These are phyloP conservation scores for Ryuthela nishihirai DNA, from an alignment of 2,888 invertebrate genomes.

Conservation along the genomic window DNA sequence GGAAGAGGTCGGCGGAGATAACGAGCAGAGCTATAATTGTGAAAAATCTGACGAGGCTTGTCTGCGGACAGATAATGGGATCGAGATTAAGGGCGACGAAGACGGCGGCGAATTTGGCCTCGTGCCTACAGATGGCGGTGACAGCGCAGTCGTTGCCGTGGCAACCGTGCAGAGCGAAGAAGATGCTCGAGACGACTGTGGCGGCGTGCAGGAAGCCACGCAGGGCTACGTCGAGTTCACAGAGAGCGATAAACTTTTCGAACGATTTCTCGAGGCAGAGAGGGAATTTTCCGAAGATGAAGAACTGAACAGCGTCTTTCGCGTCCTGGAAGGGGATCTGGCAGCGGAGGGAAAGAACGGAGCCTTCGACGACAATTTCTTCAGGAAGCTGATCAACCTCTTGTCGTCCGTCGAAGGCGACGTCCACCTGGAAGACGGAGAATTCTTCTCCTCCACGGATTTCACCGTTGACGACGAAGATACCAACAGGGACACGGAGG, in stretches of 20 bases:
- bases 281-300: slow-evolving; percentile 31
- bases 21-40: too few species aligned
- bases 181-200: neutral
- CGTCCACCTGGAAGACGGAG: slow-evolving; percentile 1
- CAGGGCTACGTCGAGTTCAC: too few species aligned
- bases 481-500: neutral
- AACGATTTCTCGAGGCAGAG: slow-evolving; percentile 31
- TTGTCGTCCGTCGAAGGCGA: slow-evolving; percentile 16
- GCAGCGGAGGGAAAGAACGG: slow-evolving; percentile 10
- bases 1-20: too few species aligned
- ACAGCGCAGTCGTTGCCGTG: too few species aligned
- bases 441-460: slow-evolving; percentile 16
- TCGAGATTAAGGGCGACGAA: too few species aligned
- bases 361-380: slow-evolving; percentile 13
- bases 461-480: neutral
- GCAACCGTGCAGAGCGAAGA: neutral
- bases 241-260: slow-evolving; percentile 30
- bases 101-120: too few species aligned
- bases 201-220: too few species aligned
- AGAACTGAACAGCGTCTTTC: slow-evolving; percentile 30
- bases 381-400: slow-evolving; percentile 16
- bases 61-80: too few species aligned
- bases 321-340: slow-evolving; percentile 11
- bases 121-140: too few species aligned
- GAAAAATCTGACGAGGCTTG: too few species aligned